A percentile compares a stretch with the other conserved stretches of the same genome.
phyloP scores from a whole-genome alignment of 2,888 invertebrate species.

The Diarsia mendica region DNA sequence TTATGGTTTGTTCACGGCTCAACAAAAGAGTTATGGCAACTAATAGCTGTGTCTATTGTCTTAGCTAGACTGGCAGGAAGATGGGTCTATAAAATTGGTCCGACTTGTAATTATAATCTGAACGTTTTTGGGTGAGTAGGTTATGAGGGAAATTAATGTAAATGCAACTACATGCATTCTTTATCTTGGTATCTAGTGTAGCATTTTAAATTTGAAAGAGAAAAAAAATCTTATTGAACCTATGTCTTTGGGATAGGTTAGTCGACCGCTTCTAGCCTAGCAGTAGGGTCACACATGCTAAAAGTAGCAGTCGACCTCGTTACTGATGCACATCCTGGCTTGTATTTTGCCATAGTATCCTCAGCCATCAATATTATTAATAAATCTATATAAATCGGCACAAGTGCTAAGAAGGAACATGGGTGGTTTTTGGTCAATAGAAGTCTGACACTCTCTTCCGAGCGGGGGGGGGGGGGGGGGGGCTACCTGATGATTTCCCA shows the following conservation, averaged over 20 bases:
- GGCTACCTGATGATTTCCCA: no score
- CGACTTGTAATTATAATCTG: slow-evolving; percentile 37
- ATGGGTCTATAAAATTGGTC: not conserved
- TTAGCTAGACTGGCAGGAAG: slow-evolving; percentile 5
- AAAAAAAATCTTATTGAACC: not conserved
- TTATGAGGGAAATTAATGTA: slow-evolving; percentile 7
- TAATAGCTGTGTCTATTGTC: slow-evolving; percentile 40
- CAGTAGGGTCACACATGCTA: no score
- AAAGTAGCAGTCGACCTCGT: no score
- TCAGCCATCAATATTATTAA: no score
- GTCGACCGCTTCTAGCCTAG: no score
- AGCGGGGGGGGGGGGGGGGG: no score
- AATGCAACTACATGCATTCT: not conserved
- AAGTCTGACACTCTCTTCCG: no score
- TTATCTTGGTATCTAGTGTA: not conserved
- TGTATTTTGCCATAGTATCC: no score
- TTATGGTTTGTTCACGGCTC: slow-evolving; percentile 26
- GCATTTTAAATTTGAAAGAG: not conserved
- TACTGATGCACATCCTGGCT: no score
- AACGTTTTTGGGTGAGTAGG: slow-evolving; percentile 7
- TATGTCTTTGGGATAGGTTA: not conserved
- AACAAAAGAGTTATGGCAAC: slow-evolving; percentile 49
- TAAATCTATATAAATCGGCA: no score
- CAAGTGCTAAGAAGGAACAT: no score
- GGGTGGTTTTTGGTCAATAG: no score